Conservation (phyloP, 23 tunicate genomes). For the Clavelina lepadiformis region DNA sequence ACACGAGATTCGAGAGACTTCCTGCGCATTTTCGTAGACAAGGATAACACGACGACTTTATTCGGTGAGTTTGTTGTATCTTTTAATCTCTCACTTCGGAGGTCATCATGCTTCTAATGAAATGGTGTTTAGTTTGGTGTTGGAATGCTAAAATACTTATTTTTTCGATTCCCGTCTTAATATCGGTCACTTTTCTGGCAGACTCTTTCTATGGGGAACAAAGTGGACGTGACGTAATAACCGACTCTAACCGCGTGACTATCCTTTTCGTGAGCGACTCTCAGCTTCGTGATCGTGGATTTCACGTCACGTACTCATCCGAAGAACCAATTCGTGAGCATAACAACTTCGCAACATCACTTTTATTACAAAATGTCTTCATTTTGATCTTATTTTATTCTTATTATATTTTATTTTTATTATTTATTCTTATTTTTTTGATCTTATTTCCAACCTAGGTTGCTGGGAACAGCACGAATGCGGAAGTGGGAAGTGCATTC, state of each 20-base stretch:
- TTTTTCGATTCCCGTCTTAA: too few relatives aligned
- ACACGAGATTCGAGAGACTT: constrained; percentile 4
- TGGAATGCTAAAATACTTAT: too few relatives aligned
- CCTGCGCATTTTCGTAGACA: not conserved
- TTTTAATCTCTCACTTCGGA: too few relatives aligned
- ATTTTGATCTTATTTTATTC: not conserved
- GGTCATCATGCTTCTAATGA: too few relatives aligned
- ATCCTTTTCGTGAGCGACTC: not conserved
- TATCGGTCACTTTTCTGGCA: too few relatives aligned
- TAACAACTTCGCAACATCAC: not conserved
- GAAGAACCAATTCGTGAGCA: constrained; percentile 1
- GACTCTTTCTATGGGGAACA: constrained; percentile 10
- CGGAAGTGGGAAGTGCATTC: constrained; percentile 1
- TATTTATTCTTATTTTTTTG: not conserved
- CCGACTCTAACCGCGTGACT: not conserved
- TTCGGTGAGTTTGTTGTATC: not conserved
- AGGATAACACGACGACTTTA: not conserved
- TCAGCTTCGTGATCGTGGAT: constrained; percentile 1
- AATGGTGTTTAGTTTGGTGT: too few relatives aligned
- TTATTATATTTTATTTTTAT: not conserved
- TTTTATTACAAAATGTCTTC: not conserved
- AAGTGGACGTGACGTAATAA: constrained; percentile 5
- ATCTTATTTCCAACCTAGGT: not conserved
- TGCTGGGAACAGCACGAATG: constrained; percentile 5
- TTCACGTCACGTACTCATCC: constrained; percentile 7